phyloP scores from a whole-genome alignment of 2,113 vertebrate genomes.

The Calidris pygmaea region DNA sequence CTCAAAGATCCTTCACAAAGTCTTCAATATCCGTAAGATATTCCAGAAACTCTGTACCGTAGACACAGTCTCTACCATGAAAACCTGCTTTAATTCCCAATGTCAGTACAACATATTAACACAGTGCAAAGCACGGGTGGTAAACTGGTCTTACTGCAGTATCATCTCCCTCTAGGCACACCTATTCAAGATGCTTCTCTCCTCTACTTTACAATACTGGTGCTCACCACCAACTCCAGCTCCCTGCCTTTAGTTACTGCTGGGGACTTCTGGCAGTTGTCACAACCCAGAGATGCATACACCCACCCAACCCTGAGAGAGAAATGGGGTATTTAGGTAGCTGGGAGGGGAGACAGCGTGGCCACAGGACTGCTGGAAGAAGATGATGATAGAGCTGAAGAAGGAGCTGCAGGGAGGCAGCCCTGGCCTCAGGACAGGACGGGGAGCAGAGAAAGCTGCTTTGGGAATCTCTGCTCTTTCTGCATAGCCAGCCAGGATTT shows the following conservation, averaged over 20 bases:
- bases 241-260: background rate
- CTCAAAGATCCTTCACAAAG: background rate
- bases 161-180: background rate
- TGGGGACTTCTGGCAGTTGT: background rate
- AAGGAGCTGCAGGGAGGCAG: background rate
- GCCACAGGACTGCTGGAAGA: background rate
- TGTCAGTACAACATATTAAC: background rate
- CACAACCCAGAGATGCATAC: background rate
- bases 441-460: background rate
- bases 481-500: background rate
- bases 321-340: background rate
- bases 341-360: background rate
- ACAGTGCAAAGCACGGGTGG: background rate
- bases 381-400: background rate
- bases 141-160: background rate
- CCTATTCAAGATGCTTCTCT: background rate
- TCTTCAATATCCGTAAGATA: background rate
- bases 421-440: background rate
- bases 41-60: background rate
- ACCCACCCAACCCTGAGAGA: accelerated
- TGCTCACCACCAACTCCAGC: background rate
- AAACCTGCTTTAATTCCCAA: background rate
- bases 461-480: background rate
- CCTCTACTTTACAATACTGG: background rate
- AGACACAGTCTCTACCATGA: background rate